Evolutionary conservation across 2,888 invertebrate genomes (phyloP), one percentile per base, ranked within the genome.

Genomic region (Crepidodera aurea): DNA sequence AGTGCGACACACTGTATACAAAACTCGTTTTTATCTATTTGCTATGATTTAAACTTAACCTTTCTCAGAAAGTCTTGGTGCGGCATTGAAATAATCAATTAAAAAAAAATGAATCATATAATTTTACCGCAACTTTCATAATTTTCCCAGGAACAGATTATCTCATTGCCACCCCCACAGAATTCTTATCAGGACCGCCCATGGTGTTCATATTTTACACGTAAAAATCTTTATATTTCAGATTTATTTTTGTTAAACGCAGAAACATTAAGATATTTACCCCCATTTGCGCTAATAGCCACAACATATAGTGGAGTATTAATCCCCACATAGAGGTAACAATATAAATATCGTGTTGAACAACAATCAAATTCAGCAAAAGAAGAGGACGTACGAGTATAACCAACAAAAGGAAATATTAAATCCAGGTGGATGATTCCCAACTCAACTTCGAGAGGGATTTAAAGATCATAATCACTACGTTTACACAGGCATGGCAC

Each of bases 271-370:
- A 40, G 40, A 40, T 10, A 18, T 40, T 40, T 40, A 40, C 12
- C 16, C 16, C 10, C 40, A 40, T 18, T 40, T 40, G 12, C 8
- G 10, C 18, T 40, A 40, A 40, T 10, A 40, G 40, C 16, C 40
- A 16, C 16, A 40, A 16, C 16, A 25, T 25, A n/a, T n/a, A n/a
- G 6, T 25, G 25, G 27, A 29, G 13, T 48, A 22, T 15, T 46
- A 27, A 29, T 19, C 48, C 27, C 25, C 8, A 16, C 27, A 16
- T 29, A 15, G 27, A n/a, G n/a, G 48, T 53, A 58, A 65, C 62
- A 62, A 65, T 65, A 65, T 57, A 65, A 65, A 65, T 62, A 65
- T 65, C 65, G 62, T 65, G 65, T 56, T 55, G 51, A 51, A 57
- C 62, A 65, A 60, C 65, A 62, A 65, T 65, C 65, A 65, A 6